These are phyloP conservation scores for Melipona beecheii DNA, from an alignment of 2,888 invertebrate genomes.

Conservation along the genomic window DNA sequence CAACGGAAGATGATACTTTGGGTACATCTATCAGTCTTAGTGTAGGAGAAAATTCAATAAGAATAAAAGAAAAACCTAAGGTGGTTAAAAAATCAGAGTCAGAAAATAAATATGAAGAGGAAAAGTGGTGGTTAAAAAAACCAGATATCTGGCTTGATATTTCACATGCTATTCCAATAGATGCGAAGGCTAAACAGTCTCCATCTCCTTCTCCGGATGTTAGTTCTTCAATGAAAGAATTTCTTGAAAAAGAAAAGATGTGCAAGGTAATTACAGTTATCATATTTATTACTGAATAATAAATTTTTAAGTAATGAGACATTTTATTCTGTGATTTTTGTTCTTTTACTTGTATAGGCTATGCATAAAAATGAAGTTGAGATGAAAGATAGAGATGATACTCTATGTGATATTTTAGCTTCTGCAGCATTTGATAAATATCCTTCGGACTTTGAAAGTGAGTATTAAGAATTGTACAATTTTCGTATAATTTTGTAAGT, in stretches of 20 bases:
- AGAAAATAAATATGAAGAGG: constrained; percentile 41
- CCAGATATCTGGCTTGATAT: constrained; percentile 71
- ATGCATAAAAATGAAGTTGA: constrained; percentile 73
- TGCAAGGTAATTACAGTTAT: constrained; percentile 76
- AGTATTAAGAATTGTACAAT: constrained; percentile 23
- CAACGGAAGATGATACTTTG: constrained; percentile 74
- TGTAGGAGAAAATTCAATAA: constrained; percentile 77
- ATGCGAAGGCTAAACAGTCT: constrained; percentile 57
- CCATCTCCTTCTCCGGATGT: constrained; percentile 74
- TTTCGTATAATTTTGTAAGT: neutral
- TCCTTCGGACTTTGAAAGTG: constrained; percentile 82
- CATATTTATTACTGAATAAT: neutral
- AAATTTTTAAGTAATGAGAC: neutral
- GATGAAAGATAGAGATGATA: constrained; percentile 77
- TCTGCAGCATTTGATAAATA: constrained; percentile 80
- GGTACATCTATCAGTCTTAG: constrained; percentile 79
- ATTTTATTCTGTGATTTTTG: neutral
- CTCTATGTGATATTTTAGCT: constrained; percentile 79
- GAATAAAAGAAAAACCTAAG: constrained; percentile 75
- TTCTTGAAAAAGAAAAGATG: constrained; percentile 79
- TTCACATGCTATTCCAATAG: constrained; percentile 51
- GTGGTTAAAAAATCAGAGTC: constrained; percentile 38
- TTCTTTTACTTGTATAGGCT: constrained; percentile 54
- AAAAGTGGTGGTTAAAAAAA: constrained; percentile 79
- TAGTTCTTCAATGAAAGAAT: constrained; percentile 81